Evolutionary conservation across 2,888 invertebrate species (phyloP).

Genomic region (Tortrix viridana): DNA sequence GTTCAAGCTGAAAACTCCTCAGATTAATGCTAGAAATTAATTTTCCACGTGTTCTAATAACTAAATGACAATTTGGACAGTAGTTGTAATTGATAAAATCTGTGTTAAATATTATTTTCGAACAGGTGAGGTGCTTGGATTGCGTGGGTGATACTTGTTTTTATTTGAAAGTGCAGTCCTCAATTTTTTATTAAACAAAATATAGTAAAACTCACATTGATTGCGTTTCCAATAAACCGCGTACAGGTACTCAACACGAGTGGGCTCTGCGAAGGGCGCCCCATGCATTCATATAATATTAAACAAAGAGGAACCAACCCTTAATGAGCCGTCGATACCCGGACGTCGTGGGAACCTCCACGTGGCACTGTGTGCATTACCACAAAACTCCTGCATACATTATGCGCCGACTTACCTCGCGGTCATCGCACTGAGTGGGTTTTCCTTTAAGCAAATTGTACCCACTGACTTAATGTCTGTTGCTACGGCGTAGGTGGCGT

Average conservation of each 20-base stretch:
- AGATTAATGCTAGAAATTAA: background rate
- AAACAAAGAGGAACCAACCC: slow-evolving; percentile 56
- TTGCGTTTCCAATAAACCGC: slow-evolving; percentile 12
- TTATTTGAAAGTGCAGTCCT: no score
- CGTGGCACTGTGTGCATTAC: slow-evolving; percentile 47
- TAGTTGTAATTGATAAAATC: no score
- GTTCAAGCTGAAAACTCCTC: slow-evolving; percentile 11
- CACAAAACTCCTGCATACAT: slow-evolving; percentile 17
- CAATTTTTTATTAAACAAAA: no score
- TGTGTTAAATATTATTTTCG: no score
- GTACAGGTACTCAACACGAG: slow-evolving; percentile 25
- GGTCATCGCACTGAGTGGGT: slow-evolving; percentile 31
- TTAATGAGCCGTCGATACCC: slow-evolving; percentile 60
- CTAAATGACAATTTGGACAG: no score
- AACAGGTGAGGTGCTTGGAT: no score
- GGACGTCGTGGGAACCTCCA: slow-evolving; percentile 64
- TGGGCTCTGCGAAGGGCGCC: slow-evolving; percentile 42
- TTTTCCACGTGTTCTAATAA: background rate
- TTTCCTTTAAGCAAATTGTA: slow-evolving; percentile 11
- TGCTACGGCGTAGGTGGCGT: slow-evolving; percentile 18
- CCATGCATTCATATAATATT: slow-evolving; percentile 69
- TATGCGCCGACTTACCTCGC: slow-evolving; percentile 17
- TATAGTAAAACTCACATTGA: background rate
- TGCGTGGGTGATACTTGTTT: no score
- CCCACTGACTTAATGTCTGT: background rate